Evolutionary conservation across 2,797 vertebrate genomes (phyloP).

Genomic region (Ciconia nigra): DNA sequence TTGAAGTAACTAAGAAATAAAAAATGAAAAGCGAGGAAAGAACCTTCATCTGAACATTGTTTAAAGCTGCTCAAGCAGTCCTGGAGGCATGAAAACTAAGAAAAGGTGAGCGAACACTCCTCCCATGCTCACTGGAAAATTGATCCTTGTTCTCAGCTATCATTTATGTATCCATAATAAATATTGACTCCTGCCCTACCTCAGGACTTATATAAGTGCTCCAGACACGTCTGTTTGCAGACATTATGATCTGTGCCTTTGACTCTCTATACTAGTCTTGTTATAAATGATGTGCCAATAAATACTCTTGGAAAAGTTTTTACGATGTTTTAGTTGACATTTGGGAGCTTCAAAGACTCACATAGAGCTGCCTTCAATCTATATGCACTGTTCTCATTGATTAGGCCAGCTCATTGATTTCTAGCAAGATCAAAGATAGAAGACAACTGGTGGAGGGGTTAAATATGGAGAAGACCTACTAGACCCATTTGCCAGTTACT

Average conservation of each 20-base stretch:
- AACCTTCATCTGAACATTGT: not conserved
- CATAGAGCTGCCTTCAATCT: constrained; percentile 29
- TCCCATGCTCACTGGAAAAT: not conserved
- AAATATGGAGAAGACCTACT: constrained; percentile 19
- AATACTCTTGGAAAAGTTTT: constrained; percentile 62
- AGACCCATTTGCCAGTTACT: not conserved
- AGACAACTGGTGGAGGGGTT: not conserved
- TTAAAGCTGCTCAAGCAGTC: not conserved
- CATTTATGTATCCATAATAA: constrained; percentile 20
- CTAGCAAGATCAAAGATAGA: constrained; percentile 54
- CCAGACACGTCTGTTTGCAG: not conserved
- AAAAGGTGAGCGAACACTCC: not conserved
- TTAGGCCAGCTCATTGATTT: constrained; percentile 10
- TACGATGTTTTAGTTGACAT: constrained; percentile 46
- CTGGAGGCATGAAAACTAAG: not conserved
- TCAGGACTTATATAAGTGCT: not conserved
- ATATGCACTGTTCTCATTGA: constrained; percentile 58
- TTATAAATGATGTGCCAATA: constrained; percentile 44
- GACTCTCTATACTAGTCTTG: not conserved
- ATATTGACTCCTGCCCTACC: not conserved
- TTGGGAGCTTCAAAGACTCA: constrained; percentile 58
- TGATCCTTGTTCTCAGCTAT: not conserved
- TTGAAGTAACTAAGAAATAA: not conserved
- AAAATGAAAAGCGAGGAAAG: not conserved
- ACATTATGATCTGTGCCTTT: constrained; percentile 15